These are phyloP conservation scores for Lepus oiostolus DNA, from an alignment of 2,797 vertebrate genomes.

Conservation along the genomic window DNA sequence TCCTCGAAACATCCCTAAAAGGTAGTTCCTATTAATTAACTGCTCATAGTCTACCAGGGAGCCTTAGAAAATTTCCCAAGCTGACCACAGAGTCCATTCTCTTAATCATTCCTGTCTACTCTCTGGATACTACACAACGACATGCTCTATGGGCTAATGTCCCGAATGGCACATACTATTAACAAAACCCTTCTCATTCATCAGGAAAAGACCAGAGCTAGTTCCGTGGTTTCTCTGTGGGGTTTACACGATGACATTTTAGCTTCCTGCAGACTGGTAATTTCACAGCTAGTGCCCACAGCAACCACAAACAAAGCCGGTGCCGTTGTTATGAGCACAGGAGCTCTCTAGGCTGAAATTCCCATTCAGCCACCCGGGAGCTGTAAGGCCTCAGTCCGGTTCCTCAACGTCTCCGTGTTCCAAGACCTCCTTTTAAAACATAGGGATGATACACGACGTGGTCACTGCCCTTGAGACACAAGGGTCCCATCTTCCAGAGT, in stretches of 20 bases:
- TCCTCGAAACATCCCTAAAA: conserved; percentile 11
- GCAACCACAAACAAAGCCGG: neutral
- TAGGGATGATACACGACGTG: neutral
- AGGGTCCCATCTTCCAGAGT: no score
- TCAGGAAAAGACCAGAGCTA: neutral
- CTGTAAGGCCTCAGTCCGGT: neutral
- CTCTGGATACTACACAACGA: neutral
- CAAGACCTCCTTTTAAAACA: neutral
- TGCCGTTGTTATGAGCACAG: neutral
- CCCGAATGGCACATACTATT: neutral
- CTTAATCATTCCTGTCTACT: neutral
- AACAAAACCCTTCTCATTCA: neutral
- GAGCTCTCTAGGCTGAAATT: neutral
- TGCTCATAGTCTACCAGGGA: neutral
- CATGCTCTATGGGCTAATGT: neutral
- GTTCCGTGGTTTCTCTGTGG: no score
- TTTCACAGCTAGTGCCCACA: neutral
- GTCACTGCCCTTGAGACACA: no score
- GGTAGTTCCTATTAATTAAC: conserved; percentile 45
- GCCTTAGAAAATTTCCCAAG: conserved; percentile 12
- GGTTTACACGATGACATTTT: neutral
- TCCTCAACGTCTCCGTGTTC: neutral
- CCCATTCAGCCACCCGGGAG: neutral
- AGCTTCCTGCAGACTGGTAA: neutral
- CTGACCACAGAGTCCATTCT: neutral